These are phyloP conservation scores for Semnornis frantzii DNA, from an alignment of 2,113 vertebrate species.

Conservation along the genomic window DNA sequence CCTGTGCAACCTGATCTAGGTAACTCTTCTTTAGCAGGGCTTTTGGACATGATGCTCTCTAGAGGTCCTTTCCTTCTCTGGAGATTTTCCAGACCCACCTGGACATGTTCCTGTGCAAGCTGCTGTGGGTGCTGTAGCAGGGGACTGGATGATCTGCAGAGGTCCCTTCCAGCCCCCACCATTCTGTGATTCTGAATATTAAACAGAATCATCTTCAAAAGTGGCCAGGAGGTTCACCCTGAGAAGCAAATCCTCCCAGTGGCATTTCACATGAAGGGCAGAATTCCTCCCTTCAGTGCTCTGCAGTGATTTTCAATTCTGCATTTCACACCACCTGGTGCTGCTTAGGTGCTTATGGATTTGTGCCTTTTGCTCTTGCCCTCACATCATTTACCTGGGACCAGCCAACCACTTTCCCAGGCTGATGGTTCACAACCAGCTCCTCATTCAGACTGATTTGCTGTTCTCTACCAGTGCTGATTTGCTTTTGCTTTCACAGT, in stretches of 20 bases:
- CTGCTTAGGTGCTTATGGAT: background rate
- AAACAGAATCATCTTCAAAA: background rate
- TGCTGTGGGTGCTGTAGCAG: too few relatives aligned
- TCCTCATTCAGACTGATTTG: background rate
- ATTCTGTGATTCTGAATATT: background rate
- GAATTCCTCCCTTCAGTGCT: background rate
- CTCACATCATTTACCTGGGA: background rate
- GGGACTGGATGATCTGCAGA: too few relatives aligned
- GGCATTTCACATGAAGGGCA: background rate
- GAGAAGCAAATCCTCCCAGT: background rate
- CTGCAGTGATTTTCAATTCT: background rate
- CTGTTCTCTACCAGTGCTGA: fast-evolving
- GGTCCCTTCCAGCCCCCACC: too few relatives aligned
- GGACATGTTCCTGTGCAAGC: too few relatives aligned
- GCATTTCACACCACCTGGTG: background rate
- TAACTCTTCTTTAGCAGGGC: too few relatives aligned
- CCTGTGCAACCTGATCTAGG: too few relatives aligned
- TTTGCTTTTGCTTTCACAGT: background rate
- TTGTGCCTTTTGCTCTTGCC: background rate
- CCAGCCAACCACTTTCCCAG: background rate
- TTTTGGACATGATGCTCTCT: too few relatives aligned
- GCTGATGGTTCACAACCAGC: background rate
- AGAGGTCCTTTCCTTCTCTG: too few relatives aligned
- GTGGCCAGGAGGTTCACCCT: background rate
- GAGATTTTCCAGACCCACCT: too few relatives aligned